Evolutionary conservation across 2,797 vertebrate species (phyloP).

Genomic region (Notoglanidium macrostoma): DNA sequence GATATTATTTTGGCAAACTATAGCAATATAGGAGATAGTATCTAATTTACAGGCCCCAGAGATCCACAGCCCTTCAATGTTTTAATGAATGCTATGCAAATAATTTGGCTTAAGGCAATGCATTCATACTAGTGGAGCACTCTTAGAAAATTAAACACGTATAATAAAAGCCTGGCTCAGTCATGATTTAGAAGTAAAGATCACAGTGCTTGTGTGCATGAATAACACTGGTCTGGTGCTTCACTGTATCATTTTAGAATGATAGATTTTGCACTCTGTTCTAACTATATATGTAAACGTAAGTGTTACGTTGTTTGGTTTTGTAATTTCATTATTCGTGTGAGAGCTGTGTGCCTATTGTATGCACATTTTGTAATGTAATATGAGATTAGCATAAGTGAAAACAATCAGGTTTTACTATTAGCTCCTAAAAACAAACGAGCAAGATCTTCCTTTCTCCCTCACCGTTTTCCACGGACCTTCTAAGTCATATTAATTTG

Average conservation of each 20-base stretch:
- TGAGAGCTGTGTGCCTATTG: not conserved
- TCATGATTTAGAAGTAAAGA: not conserved
- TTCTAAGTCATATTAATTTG: not conserved
- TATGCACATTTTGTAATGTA: not conserved
- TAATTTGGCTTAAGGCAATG: not conserved
- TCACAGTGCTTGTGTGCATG: not conserved
- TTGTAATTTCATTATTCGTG: not conserved
- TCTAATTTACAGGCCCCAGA: not conserved
- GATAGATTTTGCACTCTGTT: not conserved
- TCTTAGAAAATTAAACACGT: not conserved
- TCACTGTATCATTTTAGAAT: not conserved
- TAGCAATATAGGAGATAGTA: not conserved
- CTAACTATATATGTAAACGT: not conserved
- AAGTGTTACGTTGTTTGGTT: not conserved
- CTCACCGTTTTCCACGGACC: not conserved
- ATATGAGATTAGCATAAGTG: not conserved
- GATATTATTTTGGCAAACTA: not conserved
- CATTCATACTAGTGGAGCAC: not conserved
- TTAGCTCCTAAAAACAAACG: not conserved
- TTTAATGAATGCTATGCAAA: constrained; percentile 21
- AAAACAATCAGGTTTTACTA: not conserved
- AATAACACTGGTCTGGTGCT: not conserved
- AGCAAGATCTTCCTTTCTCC: not conserved
- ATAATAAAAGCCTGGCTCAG: not conserved
- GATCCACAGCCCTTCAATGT: not conserved